A percentile compares a stretch with the other conserved stretches of the same genome.
phyloP scores from a whole-genome alignment of 1,140 invertebrate genomes.

The Drosophila sucinea region DNA sequence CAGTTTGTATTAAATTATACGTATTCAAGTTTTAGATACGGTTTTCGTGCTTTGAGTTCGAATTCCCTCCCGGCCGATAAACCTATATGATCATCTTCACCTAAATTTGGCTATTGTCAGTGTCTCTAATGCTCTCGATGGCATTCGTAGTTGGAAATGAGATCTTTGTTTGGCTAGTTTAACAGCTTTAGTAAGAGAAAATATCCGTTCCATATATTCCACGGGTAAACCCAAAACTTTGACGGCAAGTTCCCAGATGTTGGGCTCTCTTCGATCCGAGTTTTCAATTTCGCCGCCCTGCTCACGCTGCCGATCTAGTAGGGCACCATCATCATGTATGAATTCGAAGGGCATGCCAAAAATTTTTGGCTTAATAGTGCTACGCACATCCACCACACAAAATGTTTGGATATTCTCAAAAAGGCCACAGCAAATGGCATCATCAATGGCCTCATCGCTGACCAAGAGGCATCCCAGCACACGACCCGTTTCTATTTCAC shows the following conservation, averaged over 20 bases:
- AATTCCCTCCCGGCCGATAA: too few relatives aligned
- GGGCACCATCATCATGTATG: not conserved
- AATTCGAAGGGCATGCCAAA: conserved; percentile 42
- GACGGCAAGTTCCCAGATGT: conserved; percentile 30
- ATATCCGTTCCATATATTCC: conserved; percentile 9
- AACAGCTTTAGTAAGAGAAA: conserved; percentile 28
- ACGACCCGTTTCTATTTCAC: conserved; percentile 28
- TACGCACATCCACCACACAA: conserved; percentile 46
- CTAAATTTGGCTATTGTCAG: not conserved
- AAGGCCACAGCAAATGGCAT: conserved; percentile 42
- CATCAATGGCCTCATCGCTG: conserved; percentile 48
- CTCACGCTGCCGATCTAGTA: not conserved
- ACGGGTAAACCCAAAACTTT: conserved; percentile 36
- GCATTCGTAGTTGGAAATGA: not conserved
- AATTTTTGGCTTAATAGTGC: conserved; percentile 26
- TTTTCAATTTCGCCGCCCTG: not conserved
- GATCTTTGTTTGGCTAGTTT: conserved; percentile 17
- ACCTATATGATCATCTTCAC: too few relatives aligned
- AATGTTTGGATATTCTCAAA: conserved; percentile 64
- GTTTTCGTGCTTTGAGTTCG: too few relatives aligned
- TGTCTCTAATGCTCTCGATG: too few relatives aligned
- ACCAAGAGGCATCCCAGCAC: conserved; percentile 54
- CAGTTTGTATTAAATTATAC: too few relatives aligned
- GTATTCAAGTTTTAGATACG: too few relatives aligned
- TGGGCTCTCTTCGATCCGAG: not conserved